Evolutionary conservation across 2,113 vertebrate species (phyloP).

Genomic region (Malaclemys terrapin): DNA sequence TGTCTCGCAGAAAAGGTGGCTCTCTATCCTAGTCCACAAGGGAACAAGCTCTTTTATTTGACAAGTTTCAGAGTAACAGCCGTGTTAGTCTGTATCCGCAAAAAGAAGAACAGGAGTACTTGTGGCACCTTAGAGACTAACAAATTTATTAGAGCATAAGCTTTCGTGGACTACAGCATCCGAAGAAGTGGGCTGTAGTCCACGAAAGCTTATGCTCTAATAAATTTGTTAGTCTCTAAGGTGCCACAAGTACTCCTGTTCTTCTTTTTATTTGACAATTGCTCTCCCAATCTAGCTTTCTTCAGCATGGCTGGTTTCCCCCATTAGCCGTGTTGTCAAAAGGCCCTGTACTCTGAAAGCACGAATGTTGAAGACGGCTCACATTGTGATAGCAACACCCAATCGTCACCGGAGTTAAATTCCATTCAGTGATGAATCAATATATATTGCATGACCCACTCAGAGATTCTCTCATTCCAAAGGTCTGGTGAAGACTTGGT

Average conservation of each 20-base stretch:
- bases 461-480: accelerated
- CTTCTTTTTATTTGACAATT: background rate
- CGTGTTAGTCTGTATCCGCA: no score
- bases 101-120: no score
- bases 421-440: background rate
- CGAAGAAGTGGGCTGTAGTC: no score
- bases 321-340: background rate
- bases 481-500: background rate
- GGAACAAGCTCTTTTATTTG: background rate
- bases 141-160: no score
- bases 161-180: no score
- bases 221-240: no score
- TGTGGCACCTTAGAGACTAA: no score
- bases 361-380: background rate
- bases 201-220: no score
- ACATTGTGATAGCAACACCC: background rate
- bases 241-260: no score
- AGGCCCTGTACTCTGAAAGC: background rate
- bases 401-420: background rate
- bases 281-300: background rate
- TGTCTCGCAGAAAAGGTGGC: no score
- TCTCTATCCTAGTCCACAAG: background rate
- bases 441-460: background rate
- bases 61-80: no score
- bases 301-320: background rate